Evolutionary conservation across 64 coral and sea anemone genomes (phyloP), one percentile per base, ranked within the genome.

Genomic region (Orbicella faveolata): DNA sequence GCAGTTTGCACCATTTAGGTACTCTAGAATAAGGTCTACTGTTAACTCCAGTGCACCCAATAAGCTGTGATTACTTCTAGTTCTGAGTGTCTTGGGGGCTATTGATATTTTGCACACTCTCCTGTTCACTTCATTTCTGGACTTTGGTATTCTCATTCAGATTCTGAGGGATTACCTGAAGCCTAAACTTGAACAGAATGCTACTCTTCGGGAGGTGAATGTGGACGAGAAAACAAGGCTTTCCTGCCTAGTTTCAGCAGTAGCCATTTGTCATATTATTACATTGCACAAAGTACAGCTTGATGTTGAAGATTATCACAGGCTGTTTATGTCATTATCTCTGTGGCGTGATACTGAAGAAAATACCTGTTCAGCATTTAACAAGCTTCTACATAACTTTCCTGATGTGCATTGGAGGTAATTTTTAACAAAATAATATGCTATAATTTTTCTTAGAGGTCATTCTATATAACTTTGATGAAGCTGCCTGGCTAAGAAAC

Each of bases 361-460:
- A 3, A 86, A 77, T 36, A 36, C 19, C 23, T 91, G 89, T 63
- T 53, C 70, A 15, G 72, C 59, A 21, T 63, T 91, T 85, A 55
- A 83, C 3, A 76, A 41, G 16, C 75, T 91, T 63, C 26, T 63
- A 3, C 19, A 16, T 2, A 70, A 67, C 23, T 91, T 91, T 51
- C 52, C 69, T 10, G 0, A 2, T 16, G 61, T 17, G 8, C 6
- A 36, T 9, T 91, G 72, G 89, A 15, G 3, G 89, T 91, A 84
- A 76, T 80, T 92, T 63, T 10, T 48, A 48, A 5, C 0, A 48
- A 48, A 48, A 48, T 48, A 48, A 48, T 48, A 48, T 6, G 6
- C 41, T 6, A 48, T 48, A 48, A 48, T 61, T 78, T 83, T 52
- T 0, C 15, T 55, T 26, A 15, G 36, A 55, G 9, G 10, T n/a